These are phyloP conservation scores for Gopherus flavomarginatus DNA, from an alignment of 2,113 vertebrate genomes.

Conservation along the genomic window DNA sequence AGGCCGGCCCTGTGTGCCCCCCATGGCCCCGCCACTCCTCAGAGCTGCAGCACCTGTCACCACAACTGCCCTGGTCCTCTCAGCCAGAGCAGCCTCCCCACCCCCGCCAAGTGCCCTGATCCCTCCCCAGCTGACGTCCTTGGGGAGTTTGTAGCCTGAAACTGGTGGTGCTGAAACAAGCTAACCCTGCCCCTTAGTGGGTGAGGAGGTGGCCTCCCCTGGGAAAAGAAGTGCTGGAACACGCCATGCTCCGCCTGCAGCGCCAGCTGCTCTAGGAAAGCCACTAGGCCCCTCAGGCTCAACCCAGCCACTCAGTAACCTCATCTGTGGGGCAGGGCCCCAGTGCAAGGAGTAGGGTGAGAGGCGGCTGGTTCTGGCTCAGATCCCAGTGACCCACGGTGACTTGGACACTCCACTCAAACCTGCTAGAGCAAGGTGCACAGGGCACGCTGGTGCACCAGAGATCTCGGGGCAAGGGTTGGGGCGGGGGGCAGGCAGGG, in stretches of 20 bases:
- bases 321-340: neutral
- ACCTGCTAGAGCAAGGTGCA: neutral
- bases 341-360: neutral
- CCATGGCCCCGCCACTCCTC: no score
- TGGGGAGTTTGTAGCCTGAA: neutral
- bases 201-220: no score
- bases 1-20: no score
- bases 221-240: no score
- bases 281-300: no score
- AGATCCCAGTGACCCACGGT: neutral
- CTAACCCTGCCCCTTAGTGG: no score
- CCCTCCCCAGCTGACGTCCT: neutral
- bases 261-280: no score
- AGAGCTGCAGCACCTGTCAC: no score
- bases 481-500: neutral
- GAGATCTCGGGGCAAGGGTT: neutral
- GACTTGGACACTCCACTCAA: neutral
- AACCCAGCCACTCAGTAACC: neutral
- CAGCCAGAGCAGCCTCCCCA: neutral
- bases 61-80: neutral
- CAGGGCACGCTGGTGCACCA: neutral
- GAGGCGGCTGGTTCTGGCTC: neutral
- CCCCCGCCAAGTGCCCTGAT: neutral
- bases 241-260: no score
- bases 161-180: no score